A percentile compares a stretch with the other conserved stretches of the same genome.
Conservation (phyloP, 1,140 invertebrate species). For the Drosophila arizonae region DNA sequence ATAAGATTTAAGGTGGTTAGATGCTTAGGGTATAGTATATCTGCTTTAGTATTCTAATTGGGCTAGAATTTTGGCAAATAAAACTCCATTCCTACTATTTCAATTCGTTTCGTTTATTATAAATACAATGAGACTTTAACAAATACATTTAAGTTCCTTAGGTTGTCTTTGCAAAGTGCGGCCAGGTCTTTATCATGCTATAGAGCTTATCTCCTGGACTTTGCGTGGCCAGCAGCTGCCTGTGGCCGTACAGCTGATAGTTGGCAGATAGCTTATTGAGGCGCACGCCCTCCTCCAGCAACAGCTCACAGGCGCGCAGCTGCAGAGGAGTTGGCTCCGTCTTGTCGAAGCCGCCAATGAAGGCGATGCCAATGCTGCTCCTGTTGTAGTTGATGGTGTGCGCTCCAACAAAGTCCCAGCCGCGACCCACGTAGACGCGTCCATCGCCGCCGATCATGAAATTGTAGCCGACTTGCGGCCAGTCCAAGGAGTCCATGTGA, state of each 20-base stretch:
- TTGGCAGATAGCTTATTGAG: constrained; percentile 84
- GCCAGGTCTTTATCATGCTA: constrained; percentile 85
- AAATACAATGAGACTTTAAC: constrained; percentile 10
- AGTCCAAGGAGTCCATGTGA: constrained; percentile 85
- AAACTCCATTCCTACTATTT: not conserved
- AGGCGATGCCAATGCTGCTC: constrained; percentile 86
- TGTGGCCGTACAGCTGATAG: constrained; percentile 86
- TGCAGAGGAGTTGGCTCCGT: constrained; percentile 84
- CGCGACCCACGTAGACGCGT: constrained; percentile 85
- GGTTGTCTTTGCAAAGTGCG: constrained; percentile 82
- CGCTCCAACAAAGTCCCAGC: constrained; percentile 85
- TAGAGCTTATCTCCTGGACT: constrained; percentile 87
- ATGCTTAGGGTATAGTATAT: too few relatives aligned
- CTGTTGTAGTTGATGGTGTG: constrained; percentile 84
- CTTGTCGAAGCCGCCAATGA: constrained; percentile 87
- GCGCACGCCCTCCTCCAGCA: constrained; percentile 86
- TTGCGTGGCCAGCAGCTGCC: constrained; percentile 85
- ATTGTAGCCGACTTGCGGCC: constrained; percentile 86
- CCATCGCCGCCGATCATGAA: constrained; percentile 85
- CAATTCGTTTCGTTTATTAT: not conserved
- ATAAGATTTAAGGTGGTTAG: too few relatives aligned
- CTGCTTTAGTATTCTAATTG: not conserved
- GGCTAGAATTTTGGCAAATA: not conserved
- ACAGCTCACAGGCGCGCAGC: constrained; percentile 84
- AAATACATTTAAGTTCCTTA: not conserved